Conservation (phyloP, 2,113 vertebrate genomes). For the Ptyas mucosa region DNA sequence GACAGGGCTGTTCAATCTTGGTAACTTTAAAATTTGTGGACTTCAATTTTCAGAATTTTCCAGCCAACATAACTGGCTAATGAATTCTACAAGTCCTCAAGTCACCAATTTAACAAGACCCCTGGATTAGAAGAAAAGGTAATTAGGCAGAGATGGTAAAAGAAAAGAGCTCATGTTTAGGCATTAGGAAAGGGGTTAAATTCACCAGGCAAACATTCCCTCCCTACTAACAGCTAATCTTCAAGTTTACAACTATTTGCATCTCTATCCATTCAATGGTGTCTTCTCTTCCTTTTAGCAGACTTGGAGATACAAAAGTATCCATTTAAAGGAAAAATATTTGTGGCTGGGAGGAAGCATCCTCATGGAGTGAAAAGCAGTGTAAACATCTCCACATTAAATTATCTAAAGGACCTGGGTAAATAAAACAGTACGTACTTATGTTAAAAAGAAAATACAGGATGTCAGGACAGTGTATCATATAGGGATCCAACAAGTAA, state of each 20-base stretch:
- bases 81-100: too few relatives aligned
- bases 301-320: background rate
- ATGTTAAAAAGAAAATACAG: background rate
- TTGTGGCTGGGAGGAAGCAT: background rate
- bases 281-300: background rate
- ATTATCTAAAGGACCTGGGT: background rate
- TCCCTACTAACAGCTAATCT: background rate
- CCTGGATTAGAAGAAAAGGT: background rate
- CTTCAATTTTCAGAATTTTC: background rate
- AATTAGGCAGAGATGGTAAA: background rate
- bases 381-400: background rate
- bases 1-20: background rate
- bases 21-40: background rate
- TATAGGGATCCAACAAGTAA: background rate
- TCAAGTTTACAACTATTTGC: background rate
- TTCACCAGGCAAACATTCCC: background rate
- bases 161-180: background rate
- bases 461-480: background rate
- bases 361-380: background rate
- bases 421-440: background rate
- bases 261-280: background rate
- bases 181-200: background rate
- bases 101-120: too few relatives aligned
- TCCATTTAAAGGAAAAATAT: background rate
- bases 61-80: background rate